These are phyloP conservation scores for Agapostemon virescens DNA, from an alignment of 2,888 invertebrate genomes.

Conservation along the genomic window DNA sequence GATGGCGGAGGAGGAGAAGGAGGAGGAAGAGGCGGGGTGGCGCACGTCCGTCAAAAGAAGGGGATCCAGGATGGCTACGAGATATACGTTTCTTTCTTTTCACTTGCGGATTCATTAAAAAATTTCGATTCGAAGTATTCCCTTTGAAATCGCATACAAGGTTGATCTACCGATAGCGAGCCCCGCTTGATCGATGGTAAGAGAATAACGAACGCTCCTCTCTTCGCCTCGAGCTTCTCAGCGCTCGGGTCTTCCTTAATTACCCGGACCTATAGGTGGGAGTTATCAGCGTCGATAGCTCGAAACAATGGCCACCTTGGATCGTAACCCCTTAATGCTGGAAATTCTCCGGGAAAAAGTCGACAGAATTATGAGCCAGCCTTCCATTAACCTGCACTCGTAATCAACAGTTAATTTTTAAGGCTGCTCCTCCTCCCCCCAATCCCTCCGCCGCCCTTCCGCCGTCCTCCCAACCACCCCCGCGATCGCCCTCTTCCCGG, in stretches of 20 bases:
- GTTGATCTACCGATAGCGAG: conserved; percentile 40
- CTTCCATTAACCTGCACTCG: conserved; percentile 36
- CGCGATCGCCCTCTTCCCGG: background rate
- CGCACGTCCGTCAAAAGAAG: background rate
- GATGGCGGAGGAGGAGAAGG: background rate
- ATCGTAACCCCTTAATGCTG: conserved; percentile 48
- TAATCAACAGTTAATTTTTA: conserved; percentile 42
- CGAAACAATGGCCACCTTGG: conserved; percentile 64
- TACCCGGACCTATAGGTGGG: conserved; percentile 64
- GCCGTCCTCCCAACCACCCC: too few species aligned
- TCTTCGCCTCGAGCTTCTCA: conserved; percentile 50
- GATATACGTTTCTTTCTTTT: conserved; percentile 13
- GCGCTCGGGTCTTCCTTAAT: conserved; percentile 62
- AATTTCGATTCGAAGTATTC: conserved; percentile 41
- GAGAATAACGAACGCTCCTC: conserved; percentile 59
- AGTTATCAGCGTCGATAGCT: conserved; percentile 68
- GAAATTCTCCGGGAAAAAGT: conserved; percentile 50
- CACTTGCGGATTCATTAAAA: conserved; percentile 48
- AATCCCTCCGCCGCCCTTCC: too few species aligned
- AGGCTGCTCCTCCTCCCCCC: background rate
- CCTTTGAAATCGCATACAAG: conserved; percentile 46
- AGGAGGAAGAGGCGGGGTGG: background rate
- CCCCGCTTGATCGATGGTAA: conserved; percentile 53
- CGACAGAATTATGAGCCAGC: conserved; percentile 53
- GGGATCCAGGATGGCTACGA: conserved; percentile 7